phyloP scores from a whole-genome alignment of 2,888 invertebrate genomes.

The Ochropleura leucogaster region DNA sequence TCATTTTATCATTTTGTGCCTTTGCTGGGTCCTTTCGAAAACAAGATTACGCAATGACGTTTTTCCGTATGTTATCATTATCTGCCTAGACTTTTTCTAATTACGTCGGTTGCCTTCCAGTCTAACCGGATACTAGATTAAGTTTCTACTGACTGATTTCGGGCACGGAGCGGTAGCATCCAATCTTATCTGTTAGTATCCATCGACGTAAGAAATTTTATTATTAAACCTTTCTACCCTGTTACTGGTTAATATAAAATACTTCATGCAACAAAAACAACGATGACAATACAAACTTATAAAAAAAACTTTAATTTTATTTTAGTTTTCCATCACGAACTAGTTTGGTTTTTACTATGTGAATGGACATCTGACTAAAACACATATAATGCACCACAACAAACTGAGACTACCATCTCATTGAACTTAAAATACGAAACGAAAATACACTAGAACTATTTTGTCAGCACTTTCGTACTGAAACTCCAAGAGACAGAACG shows the following conservation, averaged over 20 bases:
- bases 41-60: not conserved
- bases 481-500: slow-evolving; percentile 48
- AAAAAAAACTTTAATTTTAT: not conserved
- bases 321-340: not conserved
- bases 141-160: too few species aligned
- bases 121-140: too few species aligned
- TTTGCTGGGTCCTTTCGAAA: not conserved
- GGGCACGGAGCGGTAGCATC: too few species aligned
- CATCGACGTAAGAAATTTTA: not conserved
- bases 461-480: slow-evolving; percentile 53
- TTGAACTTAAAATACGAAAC: slow-evolving; percentile 32
- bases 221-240: not conserved
- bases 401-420: not conserved
- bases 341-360: not conserved
- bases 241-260: not conserved
- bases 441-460: slow-evolving; percentile 18
- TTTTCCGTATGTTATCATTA: not conserved
- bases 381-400: not conserved
- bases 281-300: not conserved
- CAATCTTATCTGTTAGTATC: not conserved
- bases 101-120: too few species aligned
- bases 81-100: too few species aligned
- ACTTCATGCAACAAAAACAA: not conserved
- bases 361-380: not conserved
- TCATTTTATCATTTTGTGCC: not conserved